These are phyloP conservation scores for Bilobella aurantiaca DNA, from an alignment of 1,140 invertebrate species.

Conservation along the genomic window DNA sequence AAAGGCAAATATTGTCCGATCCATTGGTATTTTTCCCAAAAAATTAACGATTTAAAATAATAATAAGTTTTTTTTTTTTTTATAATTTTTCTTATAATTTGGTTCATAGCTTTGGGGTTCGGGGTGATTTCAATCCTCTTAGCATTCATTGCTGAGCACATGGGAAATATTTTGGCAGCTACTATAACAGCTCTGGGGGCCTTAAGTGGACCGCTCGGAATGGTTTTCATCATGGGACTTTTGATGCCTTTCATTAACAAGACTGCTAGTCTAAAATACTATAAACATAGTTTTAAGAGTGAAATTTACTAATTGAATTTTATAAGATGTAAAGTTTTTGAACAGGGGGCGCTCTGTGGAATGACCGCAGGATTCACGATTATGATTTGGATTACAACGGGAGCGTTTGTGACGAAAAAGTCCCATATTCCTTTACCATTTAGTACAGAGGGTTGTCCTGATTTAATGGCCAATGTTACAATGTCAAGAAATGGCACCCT, in stretches of 20 bases:
- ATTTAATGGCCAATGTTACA: too few species aligned
- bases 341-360: conserved; percentile 34
- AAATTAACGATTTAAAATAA: neutral
- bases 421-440: conserved; percentile 29
- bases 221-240: conserved; percentile 42
- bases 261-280: conserved; percentile 19
- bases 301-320: too few species aligned
- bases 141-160: conserved; percentile 32
- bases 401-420: conserved; percentile 25
- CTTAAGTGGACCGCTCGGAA: conserved; percentile 39
- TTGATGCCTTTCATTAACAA: conserved; percentile 42
- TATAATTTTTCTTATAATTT: neutral
- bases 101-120: conserved; percentile 28
- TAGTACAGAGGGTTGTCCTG: conserved; percentile 17
- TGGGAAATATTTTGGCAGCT: conserved; percentile 38
- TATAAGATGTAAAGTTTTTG: neutral
- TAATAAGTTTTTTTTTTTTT: neutral
- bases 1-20: conserved; percentile 26
- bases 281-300: neutral
- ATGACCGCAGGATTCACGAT: conserved; percentile 32
- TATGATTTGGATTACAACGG: conserved; percentile 34
- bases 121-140: conserved; percentile 31
- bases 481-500: too few species aligned
- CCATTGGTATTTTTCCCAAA: conserved; percentile 20
- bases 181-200: conserved; percentile 43